Percentiles rank a stretch among this genome's conserved stretches.
phyloP scores from a whole-genome alignment of 30 jellyfish, hydroid and myxozoan genomes.

The Aurelia aurita region DNA sequence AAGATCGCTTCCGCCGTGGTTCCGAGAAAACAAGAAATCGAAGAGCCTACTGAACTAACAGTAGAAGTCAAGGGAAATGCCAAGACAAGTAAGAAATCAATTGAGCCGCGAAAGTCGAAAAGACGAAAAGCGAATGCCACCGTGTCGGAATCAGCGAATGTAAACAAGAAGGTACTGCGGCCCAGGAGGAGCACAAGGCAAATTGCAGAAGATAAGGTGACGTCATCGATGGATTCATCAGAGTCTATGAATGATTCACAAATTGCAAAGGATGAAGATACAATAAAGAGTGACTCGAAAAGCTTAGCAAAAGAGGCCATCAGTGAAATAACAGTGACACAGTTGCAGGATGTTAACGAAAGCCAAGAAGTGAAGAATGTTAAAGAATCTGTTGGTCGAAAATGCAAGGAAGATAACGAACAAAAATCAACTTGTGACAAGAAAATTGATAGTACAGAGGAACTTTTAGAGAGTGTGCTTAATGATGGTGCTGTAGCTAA shows the following conservation, averaged over 20 bases:
- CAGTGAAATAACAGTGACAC: too few species aligned
- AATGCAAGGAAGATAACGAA: too few species aligned
- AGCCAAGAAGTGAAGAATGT: too few species aligned
- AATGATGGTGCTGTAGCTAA: background rate
- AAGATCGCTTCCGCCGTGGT: background rate
- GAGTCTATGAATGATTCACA: background rate
- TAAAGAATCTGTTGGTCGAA: too few species aligned
- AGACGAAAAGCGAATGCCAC: conserved; percentile 12
- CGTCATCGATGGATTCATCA: background rate
- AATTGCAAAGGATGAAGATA: background rate
- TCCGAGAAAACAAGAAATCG: background rate
- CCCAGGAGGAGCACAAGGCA: conserved; percentile 28
- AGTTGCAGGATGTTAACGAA: too few species aligned
- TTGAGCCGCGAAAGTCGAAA: background rate
- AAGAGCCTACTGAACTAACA: background rate
- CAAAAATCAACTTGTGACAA: background rate
- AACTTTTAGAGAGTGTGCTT: background rate
- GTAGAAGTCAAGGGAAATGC: background rate
- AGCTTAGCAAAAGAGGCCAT: too few species aligned
- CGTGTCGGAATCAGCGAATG: background rate
- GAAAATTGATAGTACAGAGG: background rate
- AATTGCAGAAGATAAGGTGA: background rate
- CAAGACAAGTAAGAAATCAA: background rate
- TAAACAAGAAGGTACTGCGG: conserved; percentile 19
- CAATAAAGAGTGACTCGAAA: background rate